Evolutionary conservation across 2,797 vertebrate species (phyloP).

Genomic region (Semaprochilodus insignis): DNA sequence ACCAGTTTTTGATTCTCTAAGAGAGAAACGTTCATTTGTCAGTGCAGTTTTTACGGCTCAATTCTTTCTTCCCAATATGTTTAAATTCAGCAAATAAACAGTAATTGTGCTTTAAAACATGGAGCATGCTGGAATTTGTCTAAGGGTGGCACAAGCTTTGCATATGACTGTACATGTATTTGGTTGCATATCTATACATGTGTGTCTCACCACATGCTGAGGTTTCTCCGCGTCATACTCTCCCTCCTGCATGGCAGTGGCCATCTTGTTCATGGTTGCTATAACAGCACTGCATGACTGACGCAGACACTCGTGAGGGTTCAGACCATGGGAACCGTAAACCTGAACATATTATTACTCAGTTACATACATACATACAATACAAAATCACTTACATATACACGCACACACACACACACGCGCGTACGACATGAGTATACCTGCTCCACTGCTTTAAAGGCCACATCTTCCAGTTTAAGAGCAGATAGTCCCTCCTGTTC

Average conservation of each 20-base stretch:
- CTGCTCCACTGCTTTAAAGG: conserved; percentile 90
- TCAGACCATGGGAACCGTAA: conserved; percentile 84
- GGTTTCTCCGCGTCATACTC: conserved; percentile 92
- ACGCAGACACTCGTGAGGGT: conserved; percentile 88
- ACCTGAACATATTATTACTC: conserved; percentile 70
- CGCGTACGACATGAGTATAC: conserved; percentile 72
- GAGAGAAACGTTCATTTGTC: no score
- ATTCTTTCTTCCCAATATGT: background rate
- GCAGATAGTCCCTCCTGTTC: conserved; percentile 90
- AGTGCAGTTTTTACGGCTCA: background rate
- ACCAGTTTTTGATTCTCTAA: no score
- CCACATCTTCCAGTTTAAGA: conserved; percentile 85
- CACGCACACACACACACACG: background rate
- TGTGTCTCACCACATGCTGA: conserved; percentile 80
- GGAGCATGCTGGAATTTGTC: no score
- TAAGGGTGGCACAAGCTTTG: no score
- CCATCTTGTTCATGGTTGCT: conserved; percentile 98
- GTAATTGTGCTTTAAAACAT: background rate
- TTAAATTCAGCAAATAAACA: no score
- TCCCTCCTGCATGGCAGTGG: conserved; percentile 98
- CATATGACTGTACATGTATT: background rate
- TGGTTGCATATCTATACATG: background rate
- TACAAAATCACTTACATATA: no score
- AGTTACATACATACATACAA: no score
- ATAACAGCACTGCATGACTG: conserved; percentile 92